Evolutionary conservation across 2,113 vertebrate species (phyloP).

Genomic region (Hylia prasina): DNA sequence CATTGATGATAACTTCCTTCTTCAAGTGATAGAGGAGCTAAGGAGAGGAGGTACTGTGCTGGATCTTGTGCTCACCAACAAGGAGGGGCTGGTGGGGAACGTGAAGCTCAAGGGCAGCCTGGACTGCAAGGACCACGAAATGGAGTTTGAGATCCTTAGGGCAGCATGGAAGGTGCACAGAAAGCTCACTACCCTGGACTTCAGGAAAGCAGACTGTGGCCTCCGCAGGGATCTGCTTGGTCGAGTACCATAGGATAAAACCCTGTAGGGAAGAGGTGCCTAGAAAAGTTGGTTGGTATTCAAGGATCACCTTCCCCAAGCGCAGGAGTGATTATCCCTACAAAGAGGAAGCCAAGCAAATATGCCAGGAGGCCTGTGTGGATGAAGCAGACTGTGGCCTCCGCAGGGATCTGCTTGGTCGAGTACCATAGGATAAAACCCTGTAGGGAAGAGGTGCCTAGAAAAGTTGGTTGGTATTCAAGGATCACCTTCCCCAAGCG

Average conservation of each 20-base stretch:
- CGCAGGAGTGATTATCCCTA: neutral
- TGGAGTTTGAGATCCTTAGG: neutral
- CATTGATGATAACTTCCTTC: accelerated
- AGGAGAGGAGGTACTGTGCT: neutral
- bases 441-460: neutral
- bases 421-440: neutral
- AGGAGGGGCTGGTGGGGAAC: neutral
- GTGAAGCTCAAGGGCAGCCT: neutral
- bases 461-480: neutral
- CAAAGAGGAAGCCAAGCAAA: neutral
- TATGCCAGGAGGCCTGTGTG: neutral
- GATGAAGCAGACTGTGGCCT: neutral
- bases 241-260: neutral
- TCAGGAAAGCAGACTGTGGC: neutral
- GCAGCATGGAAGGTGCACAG: neutral
- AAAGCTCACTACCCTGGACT: neutral
- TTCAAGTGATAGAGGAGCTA: neutral
- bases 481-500: neutral
- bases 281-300: neutral
- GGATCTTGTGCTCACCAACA: neutral
- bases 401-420: neutral
- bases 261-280: neutral
- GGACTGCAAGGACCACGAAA: accelerated
- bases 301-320: neutral
- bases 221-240: neutral